Evolutionary conservation across 23 tunicate species (phyloP).

Genomic region (Styela clava): DNA sequence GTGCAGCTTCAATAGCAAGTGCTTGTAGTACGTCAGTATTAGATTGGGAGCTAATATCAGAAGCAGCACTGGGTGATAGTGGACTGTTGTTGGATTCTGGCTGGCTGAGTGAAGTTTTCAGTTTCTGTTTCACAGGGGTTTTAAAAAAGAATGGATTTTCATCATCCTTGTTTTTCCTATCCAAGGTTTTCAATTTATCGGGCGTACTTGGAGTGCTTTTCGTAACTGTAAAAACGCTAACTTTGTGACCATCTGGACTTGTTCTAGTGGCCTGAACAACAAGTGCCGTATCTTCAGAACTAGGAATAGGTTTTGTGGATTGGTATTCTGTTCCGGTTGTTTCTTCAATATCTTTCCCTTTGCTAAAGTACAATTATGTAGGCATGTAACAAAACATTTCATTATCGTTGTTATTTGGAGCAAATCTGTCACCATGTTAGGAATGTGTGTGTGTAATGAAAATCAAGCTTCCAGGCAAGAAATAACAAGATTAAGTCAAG

Average conservation of each 20-base stretch:
- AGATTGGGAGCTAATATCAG: not conserved
- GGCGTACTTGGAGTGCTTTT: conserved; percentile 12
- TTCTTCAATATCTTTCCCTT: no score
- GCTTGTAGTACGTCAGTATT: conserved; percentile 19
- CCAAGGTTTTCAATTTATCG: not conserved
- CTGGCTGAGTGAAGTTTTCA: not conserved
- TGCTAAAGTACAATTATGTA: no score
- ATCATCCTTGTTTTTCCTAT: not conserved
- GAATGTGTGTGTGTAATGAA: no score
- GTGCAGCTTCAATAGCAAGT: conserved; percentile 24
- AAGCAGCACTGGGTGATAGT: conserved; percentile 4
- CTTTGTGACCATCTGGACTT: conserved; percentile 44
- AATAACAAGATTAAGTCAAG: no score
- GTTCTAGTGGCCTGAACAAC: conserved; percentile 35
- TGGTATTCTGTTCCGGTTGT: no score
- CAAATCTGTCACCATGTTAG: no score
- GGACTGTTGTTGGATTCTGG: not conserved
- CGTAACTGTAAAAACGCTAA: conserved; percentile 59
- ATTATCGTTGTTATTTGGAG: no score
- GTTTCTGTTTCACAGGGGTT: not conserved
- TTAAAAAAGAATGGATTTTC: not conserved
- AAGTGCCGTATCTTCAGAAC: conserved; percentile 22
- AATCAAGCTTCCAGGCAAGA: no score
- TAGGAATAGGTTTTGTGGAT: no score
- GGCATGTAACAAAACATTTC: no score